These are phyloP conservation scores for Cyprinodon variegatus DNA, from an alignment of 2,113 vertebrate genomes.

Conservation along the genomic window DNA sequence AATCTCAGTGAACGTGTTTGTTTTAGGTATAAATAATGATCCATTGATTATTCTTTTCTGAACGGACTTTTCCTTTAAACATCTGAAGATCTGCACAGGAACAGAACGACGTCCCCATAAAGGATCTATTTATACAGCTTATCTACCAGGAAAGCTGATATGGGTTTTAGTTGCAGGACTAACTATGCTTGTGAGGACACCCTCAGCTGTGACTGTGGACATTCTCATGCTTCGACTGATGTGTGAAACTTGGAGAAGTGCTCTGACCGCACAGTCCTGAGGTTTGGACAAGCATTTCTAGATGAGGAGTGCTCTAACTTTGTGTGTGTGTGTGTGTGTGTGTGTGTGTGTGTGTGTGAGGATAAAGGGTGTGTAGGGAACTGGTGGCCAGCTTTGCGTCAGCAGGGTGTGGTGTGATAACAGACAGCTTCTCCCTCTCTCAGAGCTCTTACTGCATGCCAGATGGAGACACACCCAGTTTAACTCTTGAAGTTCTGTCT, in stretches of 20 bases:
- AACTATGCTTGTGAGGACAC: not conserved
- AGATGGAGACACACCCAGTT: conserved; percentile 71
- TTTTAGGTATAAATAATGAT: too few relatives aligned
- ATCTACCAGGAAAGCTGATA: too few relatives aligned
- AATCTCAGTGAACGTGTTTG: too few relatives aligned
- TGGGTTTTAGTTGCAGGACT: not conserved
- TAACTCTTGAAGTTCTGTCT: not conserved
- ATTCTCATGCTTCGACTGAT: conserved; percentile 20
- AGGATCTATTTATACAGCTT: too few relatives aligned
- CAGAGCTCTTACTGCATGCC: conserved; percentile 23
- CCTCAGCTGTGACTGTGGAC: conserved; percentile 9
- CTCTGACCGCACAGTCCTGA: conserved; percentile 31
- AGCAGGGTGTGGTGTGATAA: conserved; percentile 75
- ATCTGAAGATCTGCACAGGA: too few relatives aligned
- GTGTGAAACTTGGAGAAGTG: conserved; percentile 31
- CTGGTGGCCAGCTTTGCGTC: conserved; percentile 58
- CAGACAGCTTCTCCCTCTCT: conserved; percentile 44
- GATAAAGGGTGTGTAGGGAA: conserved; percentile 56
- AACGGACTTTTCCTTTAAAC: too few relatives aligned
- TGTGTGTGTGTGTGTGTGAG: conserved; percentile 27
- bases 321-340: too few relatives aligned
- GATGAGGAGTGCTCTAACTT: conserved; percentile 4
- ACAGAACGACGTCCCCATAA: too few relatives aligned
- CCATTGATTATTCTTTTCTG: too few relatives aligned
- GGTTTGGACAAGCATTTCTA: conserved; percentile 23